Conservation (phyloP, 2,888 invertebrate species). For the Platycnemis pennipes region DNA sequence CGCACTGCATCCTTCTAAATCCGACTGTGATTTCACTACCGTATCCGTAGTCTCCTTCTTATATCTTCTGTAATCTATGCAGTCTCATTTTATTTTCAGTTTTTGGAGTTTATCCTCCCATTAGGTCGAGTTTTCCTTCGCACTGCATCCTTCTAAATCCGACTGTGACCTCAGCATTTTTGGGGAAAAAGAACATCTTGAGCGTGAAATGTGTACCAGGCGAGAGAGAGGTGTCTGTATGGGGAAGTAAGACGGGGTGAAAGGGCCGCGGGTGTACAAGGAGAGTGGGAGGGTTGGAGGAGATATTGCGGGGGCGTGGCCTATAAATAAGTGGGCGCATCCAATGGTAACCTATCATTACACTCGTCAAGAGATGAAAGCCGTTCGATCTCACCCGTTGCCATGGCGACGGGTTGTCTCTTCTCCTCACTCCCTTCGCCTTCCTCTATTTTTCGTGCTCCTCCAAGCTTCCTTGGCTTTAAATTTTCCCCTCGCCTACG, state of each 20-base stretch:
- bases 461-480: not conserved
- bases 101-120: not conserved
- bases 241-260: not conserved
- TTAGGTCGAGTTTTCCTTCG: not conserved
- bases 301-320: constrained; percentile 59
- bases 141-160: not conserved
- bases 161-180: not conserved
- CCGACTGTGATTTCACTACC: not conserved
- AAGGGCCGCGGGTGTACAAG: not conserved
- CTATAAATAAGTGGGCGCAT: constrained; percentile 64
- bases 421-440: not conserved
- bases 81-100: not conserved
- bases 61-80: not conserved
- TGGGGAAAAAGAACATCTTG: not conserved
- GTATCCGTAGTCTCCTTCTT: not conserved
- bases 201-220: not conserved
- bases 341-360: constrained; percentile 67
- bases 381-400: constrained; percentile 62
- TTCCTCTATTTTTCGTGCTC: not conserved
- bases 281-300: not conserved
- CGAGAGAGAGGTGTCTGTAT: not conserved
- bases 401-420: constrained; percentile 53
- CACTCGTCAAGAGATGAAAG: constrained; percentile 66
- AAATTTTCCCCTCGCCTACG: not conserved
- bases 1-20: not conserved